Conservation (phyloP, 1,140 invertebrate genomes). For the Neelides sp. region DNA sequence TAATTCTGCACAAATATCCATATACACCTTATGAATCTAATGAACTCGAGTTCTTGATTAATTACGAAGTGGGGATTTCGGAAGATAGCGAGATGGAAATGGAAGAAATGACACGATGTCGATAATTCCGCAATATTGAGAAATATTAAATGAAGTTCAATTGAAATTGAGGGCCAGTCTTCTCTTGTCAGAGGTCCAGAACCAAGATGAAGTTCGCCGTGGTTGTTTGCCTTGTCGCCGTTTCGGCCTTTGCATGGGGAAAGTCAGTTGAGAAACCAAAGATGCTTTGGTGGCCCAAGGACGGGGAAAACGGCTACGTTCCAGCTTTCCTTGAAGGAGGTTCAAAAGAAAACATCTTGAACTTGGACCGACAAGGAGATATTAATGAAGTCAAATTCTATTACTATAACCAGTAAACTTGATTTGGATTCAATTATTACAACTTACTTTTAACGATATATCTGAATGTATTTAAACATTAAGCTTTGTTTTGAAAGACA, state of each 20-base stretch:
- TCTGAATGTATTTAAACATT: too few relatives aligned
- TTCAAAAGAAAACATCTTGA: not conserved
- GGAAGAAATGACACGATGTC: not conserved
- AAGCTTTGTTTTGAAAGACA: too few relatives aligned
- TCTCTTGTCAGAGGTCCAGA: not conserved
- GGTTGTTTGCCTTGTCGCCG: not conserved
- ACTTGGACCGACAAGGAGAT: conserved; percentile 1
- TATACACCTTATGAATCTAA: too few relatives aligned
- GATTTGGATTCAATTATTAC: not conserved
- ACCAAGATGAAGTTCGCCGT: conserved; percentile 1
- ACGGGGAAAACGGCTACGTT: not conserved
- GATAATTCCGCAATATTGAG: not conserved
- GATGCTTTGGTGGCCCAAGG: conserved; percentile 14
- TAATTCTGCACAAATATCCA: too few relatives aligned
- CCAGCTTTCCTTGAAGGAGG: conserved; percentile 20
- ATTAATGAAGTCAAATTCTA: conserved; percentile 17
- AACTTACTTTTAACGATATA: not conserved
- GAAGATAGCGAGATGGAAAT: not conserved
- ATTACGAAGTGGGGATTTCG: conserved; percentile 1
- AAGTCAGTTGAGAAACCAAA: conserved; percentile 1
- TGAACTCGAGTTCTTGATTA: too few relatives aligned
- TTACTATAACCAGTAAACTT: conserved; percentile 15
- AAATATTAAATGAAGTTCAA: not conserved
- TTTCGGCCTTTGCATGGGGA: not conserved
- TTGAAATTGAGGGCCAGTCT: not conserved